Evolutionary conservation across 2,888 invertebrate species (phyloP).

Genomic region (Epistrophe grossulariae): DNA sequence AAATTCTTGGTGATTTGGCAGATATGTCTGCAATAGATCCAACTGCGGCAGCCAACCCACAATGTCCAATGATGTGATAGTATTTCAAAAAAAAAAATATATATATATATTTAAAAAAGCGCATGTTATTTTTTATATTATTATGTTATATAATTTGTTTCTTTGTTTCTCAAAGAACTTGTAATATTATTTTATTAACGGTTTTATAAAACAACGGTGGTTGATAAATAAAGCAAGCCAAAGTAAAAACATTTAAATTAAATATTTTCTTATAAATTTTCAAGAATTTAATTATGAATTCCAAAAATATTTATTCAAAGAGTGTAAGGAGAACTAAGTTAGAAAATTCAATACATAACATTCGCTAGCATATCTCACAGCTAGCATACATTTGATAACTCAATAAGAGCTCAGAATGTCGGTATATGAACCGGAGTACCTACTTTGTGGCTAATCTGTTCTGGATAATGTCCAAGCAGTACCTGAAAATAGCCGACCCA

Average conservation of each 20-base stretch:
- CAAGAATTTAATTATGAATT: too few relatives aligned
- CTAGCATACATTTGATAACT: too few relatives aligned
- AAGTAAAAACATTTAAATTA: constrained; percentile 9
- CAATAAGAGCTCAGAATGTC: too few relatives aligned
- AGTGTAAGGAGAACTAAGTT: too few relatives aligned
- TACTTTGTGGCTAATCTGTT: too few relatives aligned
- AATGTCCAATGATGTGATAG: constrained; percentile 83
- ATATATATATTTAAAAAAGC: neutral
- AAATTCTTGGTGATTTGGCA: constrained; percentile 88
- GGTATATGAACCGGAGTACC: too few relatives aligned
- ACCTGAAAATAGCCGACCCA: too few relatives aligned
- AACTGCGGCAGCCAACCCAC: constrained; percentile 78
- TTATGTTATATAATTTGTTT: constrained; percentile 49
- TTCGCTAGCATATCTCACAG: too few relatives aligned
- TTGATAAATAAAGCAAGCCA: constrained; percentile 52
- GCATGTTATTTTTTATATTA: constrained; percentile 49
- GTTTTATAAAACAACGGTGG: constrained; percentile 61
- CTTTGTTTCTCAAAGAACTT: constrained; percentile 29
- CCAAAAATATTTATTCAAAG: too few relatives aligned
- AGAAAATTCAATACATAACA: too few relatives aligned
- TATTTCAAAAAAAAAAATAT: neutral
- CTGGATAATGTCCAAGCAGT: too few relatives aligned
- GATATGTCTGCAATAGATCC: constrained; percentile 80
- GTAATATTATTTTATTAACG: constrained; percentile 50
- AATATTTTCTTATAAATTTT: neutral